Evolutionary conservation across 2,113 vertebrate species (phyloP), one percentile per base, ranked within the genome.

Genomic region (Diphyllodes magnificus): DNA sequence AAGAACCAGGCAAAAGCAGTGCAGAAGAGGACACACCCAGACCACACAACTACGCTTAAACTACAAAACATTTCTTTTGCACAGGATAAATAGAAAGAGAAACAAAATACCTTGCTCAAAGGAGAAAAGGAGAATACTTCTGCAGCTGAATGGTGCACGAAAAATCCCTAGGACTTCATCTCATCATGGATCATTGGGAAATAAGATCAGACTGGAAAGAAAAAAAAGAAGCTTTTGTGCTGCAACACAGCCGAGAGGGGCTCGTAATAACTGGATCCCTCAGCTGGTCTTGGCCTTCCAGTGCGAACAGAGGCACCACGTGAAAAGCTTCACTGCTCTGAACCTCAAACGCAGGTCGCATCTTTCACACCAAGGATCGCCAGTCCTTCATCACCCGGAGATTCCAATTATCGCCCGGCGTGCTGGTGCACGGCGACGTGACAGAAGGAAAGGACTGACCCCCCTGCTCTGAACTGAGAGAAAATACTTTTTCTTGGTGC

Each of bases 11-110:
- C 9, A 59, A 71, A 88, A 54, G 27, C 44, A 47, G 10, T 3
- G 15, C 45, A 70, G 47, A 45, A 82, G 60, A 82, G 30, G 24
- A 50, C 11, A 31, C 63, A 31, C 13, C 11, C 6, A 86, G 28
- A 60, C 13, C 4, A 0, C 1, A 1, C 3, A 19, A 30, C 27
- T 35, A 21, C 47, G 19, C 6, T 30, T 18, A 53, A 72, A 61
- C 35, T 14, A 31, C 44, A 82, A n/a, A 75, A 45, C 6, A 1
- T 13, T 11, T 30, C 4, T 61, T 82, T 63, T 63, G 28, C 60
- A 37, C 21, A 28, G 51, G 33, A 50, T 23, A 66, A 60, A 44
- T 10, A 70, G 28, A 40, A 69, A 89, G 59, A 31, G 31, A 30
- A 76, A 79, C 7, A 57, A 13, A 86, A 70, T 39, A 65, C n/a